Percentiles rank a stretch among this genome's conserved stretches.
These are phyloP conservation scores for Nudaria mundana DNA, from an alignment of 2,888 invertebrate species.

Conservation along the genomic window DNA sequence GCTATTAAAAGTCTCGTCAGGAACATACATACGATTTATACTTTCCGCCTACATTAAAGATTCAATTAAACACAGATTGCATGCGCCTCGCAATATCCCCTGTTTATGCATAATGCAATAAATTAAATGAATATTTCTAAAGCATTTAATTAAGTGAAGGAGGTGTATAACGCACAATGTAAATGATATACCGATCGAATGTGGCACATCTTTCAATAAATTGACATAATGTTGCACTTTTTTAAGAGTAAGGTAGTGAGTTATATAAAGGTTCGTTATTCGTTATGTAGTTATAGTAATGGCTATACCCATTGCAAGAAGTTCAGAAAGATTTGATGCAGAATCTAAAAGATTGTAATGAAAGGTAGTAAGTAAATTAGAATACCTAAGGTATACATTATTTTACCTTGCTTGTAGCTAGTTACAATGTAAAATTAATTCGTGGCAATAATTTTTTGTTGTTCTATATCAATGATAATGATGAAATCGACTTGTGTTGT, in stretches of 20 bases:
- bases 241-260: constrained; percentile 42
- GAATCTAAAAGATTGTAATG: too few species aligned
- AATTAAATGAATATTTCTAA: too few species aligned
- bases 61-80: too few species aligned
- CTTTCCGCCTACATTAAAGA: too few species aligned
- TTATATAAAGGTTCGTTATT: constrained; percentile 42
- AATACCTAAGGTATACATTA: too few species aligned
- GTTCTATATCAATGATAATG: constrained; percentile 36
- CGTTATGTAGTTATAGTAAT: constrained; percentile 26
- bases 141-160: too few species aligned
- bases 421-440: constrained; percentile 31
- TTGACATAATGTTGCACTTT: background rate
- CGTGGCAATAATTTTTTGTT: constrained; percentile 61
- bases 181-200: constrained; percentile 49
- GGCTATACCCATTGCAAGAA: constrained; percentile 19
- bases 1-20: too few species aligned
- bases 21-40: too few species aligned
- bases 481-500: constrained; percentile 47
- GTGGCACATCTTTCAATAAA: constrained; percentile 39
- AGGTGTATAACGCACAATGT: constrained; percentile 62
- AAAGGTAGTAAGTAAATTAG: constrained; percentile 11
- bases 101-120: too few species aligned
- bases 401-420: constrained; percentile 12
- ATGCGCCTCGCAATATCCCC: too few species aligned
- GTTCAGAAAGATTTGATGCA: too few species aligned